phyloP scores from a whole-genome alignment of 2,888 invertebrate species.

The Drosophila mimetica region DNA sequence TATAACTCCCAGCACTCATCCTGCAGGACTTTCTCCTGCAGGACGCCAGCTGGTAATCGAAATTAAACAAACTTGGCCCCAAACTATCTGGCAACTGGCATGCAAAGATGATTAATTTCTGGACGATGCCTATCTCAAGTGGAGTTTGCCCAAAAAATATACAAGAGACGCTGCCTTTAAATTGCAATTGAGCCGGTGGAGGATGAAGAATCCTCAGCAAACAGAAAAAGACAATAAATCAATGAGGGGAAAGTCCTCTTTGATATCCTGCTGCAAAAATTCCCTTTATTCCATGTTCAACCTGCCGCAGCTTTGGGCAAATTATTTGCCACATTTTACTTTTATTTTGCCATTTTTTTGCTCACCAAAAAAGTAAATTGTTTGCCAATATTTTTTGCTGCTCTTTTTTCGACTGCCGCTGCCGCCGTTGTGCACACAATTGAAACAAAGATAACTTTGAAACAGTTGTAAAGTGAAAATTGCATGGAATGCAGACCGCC shows the following conservation, averaged over 20 bases:
- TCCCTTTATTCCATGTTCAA: slow-evolving; percentile 42
- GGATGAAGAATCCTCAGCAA: slow-evolving; percentile 8
- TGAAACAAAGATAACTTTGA: slow-evolving; percentile 80
- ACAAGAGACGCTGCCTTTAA: slow-evolving; percentile 43
- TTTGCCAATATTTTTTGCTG: slow-evolving; percentile 76
- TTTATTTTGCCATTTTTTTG: slow-evolving; percentile 52
- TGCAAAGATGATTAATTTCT: slow-evolving; percentile 51
- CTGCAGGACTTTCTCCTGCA: slow-evolving; percentile 27
- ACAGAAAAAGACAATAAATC: slow-evolving; percentile 72
- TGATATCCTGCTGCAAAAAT: slow-evolving; percentile 57
- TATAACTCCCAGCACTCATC: slow-evolving; percentile 53
- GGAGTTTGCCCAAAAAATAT: slow-evolving; percentile 24
- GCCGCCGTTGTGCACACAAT: slow-evolving; percentile 50
- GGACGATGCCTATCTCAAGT: slow-evolving; percentile 36
- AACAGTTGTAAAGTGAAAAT: slow-evolving; percentile 80
- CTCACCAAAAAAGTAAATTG: slow-evolving; percentile 74
- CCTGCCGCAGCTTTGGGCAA: slow-evolving; percentile 81
- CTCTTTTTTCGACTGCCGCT: slow-evolving; percentile 35
- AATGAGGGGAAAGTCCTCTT: slow-evolving; percentile 72
- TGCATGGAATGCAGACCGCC: slow-evolving; percentile 66
- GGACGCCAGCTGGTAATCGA: slow-evolving; percentile 55
- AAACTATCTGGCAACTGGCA: slow-evolving; percentile 58
- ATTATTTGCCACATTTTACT: slow-evolving; percentile 76
- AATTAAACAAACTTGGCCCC: slow-evolving; percentile 73
- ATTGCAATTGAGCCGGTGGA: slow-evolving; percentile 39